Evolutionary conservation across 2,888 invertebrate species (phyloP), one percentile per base, ranked within the genome.

Genomic region (Thymelicus acteon): DNA sequence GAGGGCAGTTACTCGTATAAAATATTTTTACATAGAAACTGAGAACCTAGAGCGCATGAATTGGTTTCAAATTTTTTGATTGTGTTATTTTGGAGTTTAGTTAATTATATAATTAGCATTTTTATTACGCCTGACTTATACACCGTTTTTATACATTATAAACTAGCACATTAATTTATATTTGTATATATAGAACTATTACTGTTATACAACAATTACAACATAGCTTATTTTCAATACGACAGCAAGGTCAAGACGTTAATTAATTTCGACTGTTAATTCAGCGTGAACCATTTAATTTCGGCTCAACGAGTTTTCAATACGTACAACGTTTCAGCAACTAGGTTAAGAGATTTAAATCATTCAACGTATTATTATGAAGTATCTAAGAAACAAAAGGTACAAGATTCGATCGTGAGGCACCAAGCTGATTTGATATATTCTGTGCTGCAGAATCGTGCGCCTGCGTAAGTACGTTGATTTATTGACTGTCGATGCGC

Each of bases 361-460:
- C 82, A 85, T 82, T 85, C 78, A 76, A 78, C 77, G 69, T 72
- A 72, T 74, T 72, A 72, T 74, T 73, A 72, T 72, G 72, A 76
- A 74, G 75, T 73, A 76, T 73, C 75, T 72, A 77, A 85, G 84
- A 90, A 89, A 92, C 92, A 92, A 91, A 91, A 87, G 90, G 78
- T 79, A 77, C 79, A 81, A 74, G 76, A 81, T 77, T 75, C 73
- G 79, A 79, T 90, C 93, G 93, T 93, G 93, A 92, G 93, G 90
- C 89, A 87, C 85, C 93, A 92, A 93, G 92, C 93, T 91, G 92
- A 80, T 91, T 90, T 88, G 87, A 91, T 90, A 85, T 88, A 90
- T 90, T 86, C 86, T 82, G 82, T 76, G 77, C 87, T 84, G 89
- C 88, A 86, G 89, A 90, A 90, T 90, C 91, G 91, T 92, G 89